phyloP scores from a whole-genome alignment of 2,888 invertebrate genomes.

The Adela reaumurella region DNA sequence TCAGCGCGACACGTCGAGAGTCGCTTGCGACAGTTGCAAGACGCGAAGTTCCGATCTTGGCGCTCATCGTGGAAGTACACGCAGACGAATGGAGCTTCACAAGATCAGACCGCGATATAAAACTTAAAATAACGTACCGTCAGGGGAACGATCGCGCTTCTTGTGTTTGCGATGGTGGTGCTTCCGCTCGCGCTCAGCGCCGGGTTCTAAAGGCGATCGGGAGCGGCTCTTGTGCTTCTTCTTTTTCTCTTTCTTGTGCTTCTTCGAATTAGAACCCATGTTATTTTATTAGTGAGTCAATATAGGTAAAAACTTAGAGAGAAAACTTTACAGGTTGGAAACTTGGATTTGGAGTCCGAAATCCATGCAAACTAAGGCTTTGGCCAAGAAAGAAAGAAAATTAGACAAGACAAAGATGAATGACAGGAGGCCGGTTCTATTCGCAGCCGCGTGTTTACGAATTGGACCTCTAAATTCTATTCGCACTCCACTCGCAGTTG shows the following conservation, averaged over 20 bases:
- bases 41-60: no score
- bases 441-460: no score
- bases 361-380: conserved; percentile 22
- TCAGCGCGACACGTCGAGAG: conserved; percentile 24
- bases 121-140: conserved; percentile 44
- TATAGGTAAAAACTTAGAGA: no score
- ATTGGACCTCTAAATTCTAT: no score
- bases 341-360: not conserved
- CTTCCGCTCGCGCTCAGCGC: conserved; percentile 54
- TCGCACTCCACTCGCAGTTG: no score
- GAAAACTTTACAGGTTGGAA: not conserved
- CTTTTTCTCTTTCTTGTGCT: conserved; percentile 69
- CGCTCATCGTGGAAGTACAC: not conserved
- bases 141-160: conserved; percentile 51
- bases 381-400: conserved; percentile 24
- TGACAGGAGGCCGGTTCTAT: no score
- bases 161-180: conserved; percentile 54
- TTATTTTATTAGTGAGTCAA: no score
- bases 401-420: conserved; percentile 28
- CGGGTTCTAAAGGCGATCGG: conserved; percentile 48
- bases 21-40: not conserved
- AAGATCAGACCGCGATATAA: conserved; percentile 5
- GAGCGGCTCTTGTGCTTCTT: conserved; percentile 62
- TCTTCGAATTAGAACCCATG: conserved; percentile 51
- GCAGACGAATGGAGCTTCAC: not conserved